These are phyloP conservation scores for Shargacucullia verbasci DNA, from an alignment of 2,888 invertebrate genomes.

Conservation along the genomic window DNA sequence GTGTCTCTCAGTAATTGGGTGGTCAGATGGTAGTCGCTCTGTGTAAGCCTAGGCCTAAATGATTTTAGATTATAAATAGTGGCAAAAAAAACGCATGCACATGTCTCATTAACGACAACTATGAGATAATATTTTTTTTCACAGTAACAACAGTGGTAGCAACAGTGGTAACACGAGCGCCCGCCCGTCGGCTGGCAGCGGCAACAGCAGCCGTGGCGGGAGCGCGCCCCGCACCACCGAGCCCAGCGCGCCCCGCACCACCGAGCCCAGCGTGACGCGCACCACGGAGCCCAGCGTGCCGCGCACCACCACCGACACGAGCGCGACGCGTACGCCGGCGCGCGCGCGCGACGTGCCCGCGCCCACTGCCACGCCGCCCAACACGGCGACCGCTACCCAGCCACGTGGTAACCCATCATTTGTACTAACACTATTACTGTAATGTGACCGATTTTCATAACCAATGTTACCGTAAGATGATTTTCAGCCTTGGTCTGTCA, in stretches of 20 bases:
- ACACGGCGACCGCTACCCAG: constrained; percentile 60
- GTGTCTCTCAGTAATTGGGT: too few species aligned
- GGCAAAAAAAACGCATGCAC: too few species aligned
- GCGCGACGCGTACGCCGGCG: constrained; percentile 56
- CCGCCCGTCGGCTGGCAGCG: constrained; percentile 73
- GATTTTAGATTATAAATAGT: too few species aligned
- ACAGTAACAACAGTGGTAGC: constrained; percentile 76
- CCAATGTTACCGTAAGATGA: too few species aligned
- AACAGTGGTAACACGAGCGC: constrained; percentile 65
- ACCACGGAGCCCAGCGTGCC: constrained; percentile 57
- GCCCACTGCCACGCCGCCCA: constrained; percentile 60
- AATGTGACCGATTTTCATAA: too few species aligned
- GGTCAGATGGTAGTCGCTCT: too few species aligned
- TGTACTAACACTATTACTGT: too few species aligned
- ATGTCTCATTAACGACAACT: background rate
- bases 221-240: constrained; percentile 75
- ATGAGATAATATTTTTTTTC: constrained; percentile 1
- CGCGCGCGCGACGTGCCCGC: constrained; percentile 61
- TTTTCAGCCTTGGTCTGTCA: too few species aligned
- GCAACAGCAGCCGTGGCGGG: constrained; percentile 84
- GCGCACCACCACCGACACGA: constrained; percentile 64
- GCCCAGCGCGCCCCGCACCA: constrained; percentile 57
- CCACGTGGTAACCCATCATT: constrained; percentile 42
- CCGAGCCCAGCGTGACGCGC: constrained; percentile 56
- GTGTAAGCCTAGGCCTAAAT: too few species aligned